Conservation (phyloP, 1,140 invertebrate genomes). For the Drosophila burlai region DNA sequence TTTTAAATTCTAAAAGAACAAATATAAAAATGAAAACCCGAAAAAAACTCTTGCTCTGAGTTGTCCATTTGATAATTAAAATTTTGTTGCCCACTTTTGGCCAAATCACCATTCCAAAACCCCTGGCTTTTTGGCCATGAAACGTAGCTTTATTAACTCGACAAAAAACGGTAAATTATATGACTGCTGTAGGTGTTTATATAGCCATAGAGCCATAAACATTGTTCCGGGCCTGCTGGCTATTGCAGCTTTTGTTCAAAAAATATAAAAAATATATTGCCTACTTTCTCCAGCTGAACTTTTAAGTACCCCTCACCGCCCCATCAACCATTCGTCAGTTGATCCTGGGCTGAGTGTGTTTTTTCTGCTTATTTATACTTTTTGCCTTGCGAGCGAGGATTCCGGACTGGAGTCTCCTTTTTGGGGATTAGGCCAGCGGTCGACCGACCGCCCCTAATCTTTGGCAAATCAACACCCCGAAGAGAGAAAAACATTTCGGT, state of each 20-base stretch:
- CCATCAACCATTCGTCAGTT: conserved; percentile 40
- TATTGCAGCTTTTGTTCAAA: conserved; percentile 33
- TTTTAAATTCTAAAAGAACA: background rate
- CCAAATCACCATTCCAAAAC: background rate
- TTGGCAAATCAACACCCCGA: conserved; percentile 55
- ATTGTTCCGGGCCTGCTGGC: conserved; percentile 25
- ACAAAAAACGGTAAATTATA: conserved; percentile 53
- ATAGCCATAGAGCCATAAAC: conserved; percentile 67
- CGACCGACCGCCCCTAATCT: conserved; percentile 52
- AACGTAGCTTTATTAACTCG: conserved; percentile 48
- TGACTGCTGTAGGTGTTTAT: conserved; percentile 68
- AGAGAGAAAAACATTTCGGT: conserved; percentile 43
- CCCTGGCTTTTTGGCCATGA: conserved; percentile 4
- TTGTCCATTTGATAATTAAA: conserved; percentile 45
- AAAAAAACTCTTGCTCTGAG: conserved; percentile 12
- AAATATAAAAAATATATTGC: conserved; percentile 61
- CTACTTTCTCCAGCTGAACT: conserved; percentile 49
- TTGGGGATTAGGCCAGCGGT: conserved; percentile 52
- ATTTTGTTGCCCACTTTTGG: conserved; percentile 20
- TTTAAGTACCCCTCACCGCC: conserved; percentile 37
- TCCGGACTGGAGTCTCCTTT: conserved; percentile 32
- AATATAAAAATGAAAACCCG: background rate
- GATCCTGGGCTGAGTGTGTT: conserved; percentile 22
- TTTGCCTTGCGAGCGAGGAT: conserved; percentile 5
- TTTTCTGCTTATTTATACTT: conserved; percentile 7